A percentile compares a stretch with the other conserved stretches of the same genome.
phyloP scores from a whole-genome alignment of 2,113 vertebrate genomes.

The Echinops telfairi region DNA sequence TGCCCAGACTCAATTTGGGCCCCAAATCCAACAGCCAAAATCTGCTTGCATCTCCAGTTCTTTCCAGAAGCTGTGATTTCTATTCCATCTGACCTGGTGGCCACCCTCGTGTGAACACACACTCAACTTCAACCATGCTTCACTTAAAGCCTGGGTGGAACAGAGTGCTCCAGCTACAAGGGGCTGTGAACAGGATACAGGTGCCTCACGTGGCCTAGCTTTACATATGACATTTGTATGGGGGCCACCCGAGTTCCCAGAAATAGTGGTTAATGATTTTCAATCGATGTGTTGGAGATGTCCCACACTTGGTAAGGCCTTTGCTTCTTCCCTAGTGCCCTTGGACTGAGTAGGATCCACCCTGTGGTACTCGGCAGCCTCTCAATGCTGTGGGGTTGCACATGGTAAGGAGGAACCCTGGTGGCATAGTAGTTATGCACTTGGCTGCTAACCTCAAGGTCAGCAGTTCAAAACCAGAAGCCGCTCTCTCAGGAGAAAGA shows the following conservation, averaged over 20 bases:
- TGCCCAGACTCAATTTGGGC: not conserved
- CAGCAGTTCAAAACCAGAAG: no score
- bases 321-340: no score
- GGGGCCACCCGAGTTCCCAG: not conserved
- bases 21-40: not conserved
- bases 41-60: not conserved
- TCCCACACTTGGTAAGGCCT: no score
- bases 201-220: not conserved
- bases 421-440: no score
- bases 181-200: not conserved
- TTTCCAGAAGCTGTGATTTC: not conserved
- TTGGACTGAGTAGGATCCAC: no score
- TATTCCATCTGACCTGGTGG: not conserved
- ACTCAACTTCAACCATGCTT: not conserved
- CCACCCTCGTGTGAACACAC: not conserved
- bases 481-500: no score
- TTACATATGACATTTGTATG: not conserved
- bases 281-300: no score
- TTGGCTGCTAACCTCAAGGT: no score
- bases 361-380: no score
- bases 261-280: not conserved
- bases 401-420: no score
- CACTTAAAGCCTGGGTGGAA: not conserved
- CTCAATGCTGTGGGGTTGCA: no score
- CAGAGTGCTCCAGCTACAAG: not conserved